A percentile compares a stretch with the other conserved stretches of the same genome.
Evolutionary conservation across 2,888 invertebrate species (phyloP).

Genomic region (Synanthedon tipuliformis): DNA sequence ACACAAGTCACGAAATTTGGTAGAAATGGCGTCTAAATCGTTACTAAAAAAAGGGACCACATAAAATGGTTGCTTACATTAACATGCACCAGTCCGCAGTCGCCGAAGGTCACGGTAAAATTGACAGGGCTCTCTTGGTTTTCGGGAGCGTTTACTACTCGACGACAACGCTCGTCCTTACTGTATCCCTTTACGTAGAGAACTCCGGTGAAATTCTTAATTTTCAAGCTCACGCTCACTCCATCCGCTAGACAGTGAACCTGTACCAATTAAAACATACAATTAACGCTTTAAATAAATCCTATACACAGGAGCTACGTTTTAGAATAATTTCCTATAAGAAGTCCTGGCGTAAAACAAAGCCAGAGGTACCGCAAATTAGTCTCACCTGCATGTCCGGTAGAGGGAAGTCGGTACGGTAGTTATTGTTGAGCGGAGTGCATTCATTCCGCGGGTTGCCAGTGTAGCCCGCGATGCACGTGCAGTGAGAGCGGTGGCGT

Average conservation of each 20-base stretch:
- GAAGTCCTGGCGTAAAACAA: too few relatives aligned
- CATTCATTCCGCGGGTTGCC: constrained; percentile 83
- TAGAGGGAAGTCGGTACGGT: constrained; percentile 84
- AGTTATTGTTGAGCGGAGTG: constrained; percentile 48
- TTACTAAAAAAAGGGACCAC: neutral
- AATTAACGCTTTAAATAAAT: too few relatives aligned
- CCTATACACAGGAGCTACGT: too few relatives aligned
- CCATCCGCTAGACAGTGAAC: constrained; percentile 93
- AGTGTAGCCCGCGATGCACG: constrained; percentile 80
- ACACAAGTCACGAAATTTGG: too few relatives aligned
- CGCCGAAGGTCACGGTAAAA: constrained; percentile 91
- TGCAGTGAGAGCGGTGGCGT: constrained; percentile 81
- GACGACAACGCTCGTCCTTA: constrained; percentile 90
- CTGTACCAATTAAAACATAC: constrained; percentile 14
- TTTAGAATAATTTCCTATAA: too few relatives aligned
- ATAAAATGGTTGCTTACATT: constrained; percentile 73
- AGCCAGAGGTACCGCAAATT: neutral
- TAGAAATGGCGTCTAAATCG: neutral
- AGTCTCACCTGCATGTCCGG: constrained; percentile 77
- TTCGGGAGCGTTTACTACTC: constrained; percentile 81
- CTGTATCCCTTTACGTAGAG: constrained; percentile 95
- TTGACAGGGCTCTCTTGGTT: constrained; percentile 78
- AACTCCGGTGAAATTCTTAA: constrained; percentile 88
- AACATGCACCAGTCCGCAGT: constrained; percentile 90
- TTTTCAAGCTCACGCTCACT: constrained; percentile 85